phyloP scores from a whole-genome alignment of 2,113 vertebrate species.

The Elachura formosa region DNA sequence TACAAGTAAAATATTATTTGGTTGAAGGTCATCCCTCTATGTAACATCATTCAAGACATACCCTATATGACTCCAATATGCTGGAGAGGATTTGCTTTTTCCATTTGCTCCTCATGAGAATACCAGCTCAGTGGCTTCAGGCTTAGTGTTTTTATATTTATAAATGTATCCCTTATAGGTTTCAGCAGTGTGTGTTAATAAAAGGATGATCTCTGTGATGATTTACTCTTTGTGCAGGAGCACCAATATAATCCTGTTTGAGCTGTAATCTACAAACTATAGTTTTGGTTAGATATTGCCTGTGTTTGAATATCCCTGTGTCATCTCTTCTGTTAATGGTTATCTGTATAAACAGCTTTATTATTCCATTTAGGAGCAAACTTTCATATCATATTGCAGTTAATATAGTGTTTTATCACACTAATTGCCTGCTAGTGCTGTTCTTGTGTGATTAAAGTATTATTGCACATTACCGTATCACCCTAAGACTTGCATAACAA shows the following conservation, averaged over 20 bases:
- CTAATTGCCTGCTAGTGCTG: neutral
- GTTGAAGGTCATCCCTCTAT: neutral
- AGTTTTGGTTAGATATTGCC: neutral
- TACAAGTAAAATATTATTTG: neutral
- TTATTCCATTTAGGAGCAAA: neutral
- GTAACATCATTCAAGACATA: neutral
- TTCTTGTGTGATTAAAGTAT: neutral
- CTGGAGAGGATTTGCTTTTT: neutral
- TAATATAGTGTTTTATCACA: neutral
- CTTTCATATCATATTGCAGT: neutral
- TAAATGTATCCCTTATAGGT: neutral
- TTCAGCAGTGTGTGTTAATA: neutral
- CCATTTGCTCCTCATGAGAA: neutral
- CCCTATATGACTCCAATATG: neutral
- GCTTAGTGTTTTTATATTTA: neutral
- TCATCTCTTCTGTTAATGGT: neutral
- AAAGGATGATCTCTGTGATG: neutral
- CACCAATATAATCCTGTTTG: neutral
- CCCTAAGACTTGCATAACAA: neutral
- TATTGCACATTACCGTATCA: accelerated
- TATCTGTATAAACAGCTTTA: neutral
- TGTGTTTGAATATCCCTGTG: neutral
- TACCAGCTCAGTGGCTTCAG: neutral
- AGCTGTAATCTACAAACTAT: neutral
- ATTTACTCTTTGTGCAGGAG: neutral